These are phyloP conservation scores for Medauroidea extradentata DNA, from an alignment of 1,140 invertebrate genomes.

Conservation along the genomic window DNA sequence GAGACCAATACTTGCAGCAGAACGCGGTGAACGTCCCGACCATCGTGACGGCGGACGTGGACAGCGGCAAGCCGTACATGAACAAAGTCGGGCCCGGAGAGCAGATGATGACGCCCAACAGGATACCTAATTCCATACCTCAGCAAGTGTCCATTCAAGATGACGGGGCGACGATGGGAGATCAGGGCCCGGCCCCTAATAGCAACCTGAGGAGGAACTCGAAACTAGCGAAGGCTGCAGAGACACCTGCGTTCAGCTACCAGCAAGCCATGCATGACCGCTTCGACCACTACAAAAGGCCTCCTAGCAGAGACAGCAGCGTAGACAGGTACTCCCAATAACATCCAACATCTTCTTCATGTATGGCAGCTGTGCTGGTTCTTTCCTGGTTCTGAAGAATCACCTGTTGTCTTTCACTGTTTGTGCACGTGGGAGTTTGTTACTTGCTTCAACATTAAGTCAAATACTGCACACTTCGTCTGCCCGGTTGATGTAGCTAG, in stretches of 20 bases:
- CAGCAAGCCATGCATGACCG: constrained; percentile 57
- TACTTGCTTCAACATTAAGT: too few species aligned
- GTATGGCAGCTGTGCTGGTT: too few species aligned
- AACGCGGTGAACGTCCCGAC: constrained; percentile 21
- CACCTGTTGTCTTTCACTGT: too few species aligned
- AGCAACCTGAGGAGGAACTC: constrained; percentile 22
- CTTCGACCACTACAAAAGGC: constrained; percentile 90
- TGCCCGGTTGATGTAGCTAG: too few species aligned
- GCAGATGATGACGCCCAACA: neutral
- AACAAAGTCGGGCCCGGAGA: constrained; percentile 5
- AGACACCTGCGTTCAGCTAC: constrained; percentile 43
- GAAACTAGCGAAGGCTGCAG: constrained; percentile 41
- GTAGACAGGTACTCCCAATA: constrained; percentile 64
- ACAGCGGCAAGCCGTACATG: constrained; percentile 11
- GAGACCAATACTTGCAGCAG: constrained; percentile 12
- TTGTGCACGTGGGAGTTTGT: too few species aligned
- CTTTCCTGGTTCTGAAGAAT: too few species aligned
- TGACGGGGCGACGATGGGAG: neutral
- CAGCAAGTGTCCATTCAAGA: neutral
- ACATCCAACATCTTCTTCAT: neutral
- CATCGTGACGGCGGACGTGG: constrained; percentile 1
- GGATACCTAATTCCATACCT: constrained; percentile 2
- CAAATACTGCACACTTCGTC: too few species aligned
- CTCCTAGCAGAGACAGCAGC: constrained; percentile 81
- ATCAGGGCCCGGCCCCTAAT: neutral